Evolutionary conservation across 1,140 invertebrate species (phyloP).

Genomic region (Phocides pigmalion): DNA sequence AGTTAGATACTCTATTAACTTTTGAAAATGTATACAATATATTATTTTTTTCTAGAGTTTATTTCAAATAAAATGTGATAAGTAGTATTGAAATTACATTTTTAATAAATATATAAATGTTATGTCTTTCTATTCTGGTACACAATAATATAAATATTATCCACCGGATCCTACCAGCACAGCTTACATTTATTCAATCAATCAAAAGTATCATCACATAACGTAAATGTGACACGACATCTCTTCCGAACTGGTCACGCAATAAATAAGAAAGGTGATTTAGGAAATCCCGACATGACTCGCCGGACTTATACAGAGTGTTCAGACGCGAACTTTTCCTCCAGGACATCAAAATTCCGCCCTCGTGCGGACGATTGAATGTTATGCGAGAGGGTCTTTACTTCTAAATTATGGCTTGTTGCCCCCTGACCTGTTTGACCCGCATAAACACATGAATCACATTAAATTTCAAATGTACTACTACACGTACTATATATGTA

Average conservation of each 20-base stretch:
- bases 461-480: constrained; percentile 22
- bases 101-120: too few relatives aligned
- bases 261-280: constrained; percentile 79
- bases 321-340: constrained; percentile 71
- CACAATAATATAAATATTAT: too few relatives aligned
- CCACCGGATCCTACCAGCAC: constrained; percentile 33
- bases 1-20: too few relatives aligned
- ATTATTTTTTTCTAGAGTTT: too few relatives aligned
- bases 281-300: constrained; percentile 76
- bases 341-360: constrained; percentile 77
- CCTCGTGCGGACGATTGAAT: constrained; percentile 78
- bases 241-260: constrained; percentile 55
- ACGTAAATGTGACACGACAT: constrained; percentile 51
- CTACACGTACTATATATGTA: too few relatives aligned
- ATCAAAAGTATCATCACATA: constrained; percentile 44
- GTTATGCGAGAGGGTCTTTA: constrained; percentile 73
- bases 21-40: too few relatives aligned
- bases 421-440: constrained; percentile 55
- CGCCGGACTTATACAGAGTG: constrained; percentile 74
- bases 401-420: constrained; percentile 67
- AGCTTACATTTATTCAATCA: too few relatives aligned
- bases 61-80: too few relatives aligned
- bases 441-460: constrained; percentile 11
- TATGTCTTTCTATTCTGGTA: too few relatives aligned
- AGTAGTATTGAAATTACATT: too few relatives aligned